Percentiles rank a stretch among this genome's conserved stretches.
Conservation (phyloP, 2,113 vertebrate genomes). For the Pycnonotus jocosus region DNA sequence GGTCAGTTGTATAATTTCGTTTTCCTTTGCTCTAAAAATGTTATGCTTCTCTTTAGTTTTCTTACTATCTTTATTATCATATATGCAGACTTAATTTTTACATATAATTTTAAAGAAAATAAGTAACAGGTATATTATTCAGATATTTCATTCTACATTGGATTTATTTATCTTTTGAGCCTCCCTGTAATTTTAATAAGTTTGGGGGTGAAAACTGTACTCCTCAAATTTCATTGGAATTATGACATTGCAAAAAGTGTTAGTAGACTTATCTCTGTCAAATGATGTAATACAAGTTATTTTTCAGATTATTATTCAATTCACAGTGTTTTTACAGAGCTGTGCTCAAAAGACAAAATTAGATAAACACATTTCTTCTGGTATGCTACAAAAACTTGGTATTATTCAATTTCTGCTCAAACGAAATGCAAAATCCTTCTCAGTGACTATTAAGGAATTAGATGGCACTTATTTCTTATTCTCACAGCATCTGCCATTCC, state of each 20-base stretch:
- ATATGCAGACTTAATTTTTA: not conserved
- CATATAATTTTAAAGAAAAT: not conserved
- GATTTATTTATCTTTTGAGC: not conserved
- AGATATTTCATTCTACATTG: not conserved
- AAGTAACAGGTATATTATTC: not conserved
- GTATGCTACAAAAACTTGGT: not conserved
- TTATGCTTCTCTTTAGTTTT: not conserved
- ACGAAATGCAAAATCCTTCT: constrained; percentile 12
- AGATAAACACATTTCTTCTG: not conserved
- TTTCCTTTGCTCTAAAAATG: not conserved
- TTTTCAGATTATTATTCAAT: not conserved
- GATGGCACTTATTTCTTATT: not conserved
- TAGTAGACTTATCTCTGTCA: not conserved
- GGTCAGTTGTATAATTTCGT: not conserved
- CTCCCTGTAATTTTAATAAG: not conserved
- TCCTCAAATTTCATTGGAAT: not conserved
- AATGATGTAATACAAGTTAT: not conserved
- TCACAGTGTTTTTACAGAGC: not conserved
- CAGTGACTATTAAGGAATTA: not conserved
- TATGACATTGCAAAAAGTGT: not conserved
- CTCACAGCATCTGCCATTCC: not conserved
- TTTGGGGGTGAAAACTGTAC: not conserved
- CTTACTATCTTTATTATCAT: not conserved
- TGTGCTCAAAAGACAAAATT: not conserved
- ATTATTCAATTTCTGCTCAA: constrained; percentile 24